Conservation (phyloP, 2,888 invertebrate species). For the Tineola bisselliella region DNA sequence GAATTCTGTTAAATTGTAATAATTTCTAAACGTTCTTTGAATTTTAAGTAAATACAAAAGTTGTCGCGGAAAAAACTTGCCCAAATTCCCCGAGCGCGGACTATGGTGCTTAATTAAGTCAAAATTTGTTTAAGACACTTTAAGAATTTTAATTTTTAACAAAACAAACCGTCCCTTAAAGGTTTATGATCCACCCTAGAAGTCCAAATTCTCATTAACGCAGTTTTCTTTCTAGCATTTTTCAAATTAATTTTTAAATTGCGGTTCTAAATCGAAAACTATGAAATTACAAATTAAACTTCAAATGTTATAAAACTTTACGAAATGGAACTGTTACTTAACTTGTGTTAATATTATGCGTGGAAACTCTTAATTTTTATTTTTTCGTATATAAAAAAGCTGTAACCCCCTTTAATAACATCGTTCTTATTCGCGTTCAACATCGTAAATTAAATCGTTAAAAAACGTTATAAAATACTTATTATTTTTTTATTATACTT, state of each 20-base stretch:
- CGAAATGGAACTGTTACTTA: not conserved
- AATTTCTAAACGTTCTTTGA: not conserved
- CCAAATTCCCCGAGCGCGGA: constrained; percentile 37
- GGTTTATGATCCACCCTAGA: constrained; percentile 15
- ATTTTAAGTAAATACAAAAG: not conserved
- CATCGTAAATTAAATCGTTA: not conserved
- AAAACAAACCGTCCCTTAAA: constrained; percentile 17
- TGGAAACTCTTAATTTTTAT: not conserved
- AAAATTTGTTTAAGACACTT: constrained; percentile 30
- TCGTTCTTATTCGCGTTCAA: not conserved
- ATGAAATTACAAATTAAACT: not conserved
- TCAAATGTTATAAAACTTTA: not conserved
- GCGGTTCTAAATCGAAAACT: not conserved
- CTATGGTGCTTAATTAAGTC: constrained; percentile 39
- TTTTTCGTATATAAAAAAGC: not conserved
- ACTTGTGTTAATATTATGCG: not conserved
- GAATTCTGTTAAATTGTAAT: not conserved
- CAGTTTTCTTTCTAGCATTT: not conserved
- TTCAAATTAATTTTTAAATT: too few species aligned
- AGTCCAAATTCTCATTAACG: constrained; percentile 12
- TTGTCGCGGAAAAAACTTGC: constrained; percentile 4
- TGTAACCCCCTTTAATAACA: not conserved
- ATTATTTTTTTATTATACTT: not conserved
- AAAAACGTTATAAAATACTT: not conserved
- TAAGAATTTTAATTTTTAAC: constrained; percentile 33